A percentile compares a stretch with the other conserved stretches of the same genome.
Evolutionary conservation across 2,113 vertebrate species (phyloP).

Genomic region (Lethenteron camtschaticum): DNA sequence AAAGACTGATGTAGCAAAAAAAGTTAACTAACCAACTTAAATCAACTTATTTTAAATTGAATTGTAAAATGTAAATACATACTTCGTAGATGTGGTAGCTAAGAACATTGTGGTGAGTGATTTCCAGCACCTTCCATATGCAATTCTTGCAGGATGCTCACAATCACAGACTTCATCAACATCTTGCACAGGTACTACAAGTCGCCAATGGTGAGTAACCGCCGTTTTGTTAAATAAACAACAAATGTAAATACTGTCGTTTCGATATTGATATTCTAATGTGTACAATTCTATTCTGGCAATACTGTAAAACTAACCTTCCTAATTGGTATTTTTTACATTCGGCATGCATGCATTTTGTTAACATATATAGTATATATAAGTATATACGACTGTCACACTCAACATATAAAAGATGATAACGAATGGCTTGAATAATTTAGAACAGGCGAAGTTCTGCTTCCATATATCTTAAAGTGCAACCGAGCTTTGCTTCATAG

Average conservation of each 20-base stretch:
- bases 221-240: background rate
- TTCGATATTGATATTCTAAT: background rate
- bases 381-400: background rate
- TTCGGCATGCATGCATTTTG: background rate
- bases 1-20: too few relatives aligned
- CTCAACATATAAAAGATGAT: background rate
- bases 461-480: too few relatives aligned
- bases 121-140: background rate
- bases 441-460: too few relatives aligned
- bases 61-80: too few relatives aligned
- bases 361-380: background rate
- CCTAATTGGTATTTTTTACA: background rate
- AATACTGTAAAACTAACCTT: background rate
- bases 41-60: too few relatives aligned
- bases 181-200: slow-evolving; percentile 96
- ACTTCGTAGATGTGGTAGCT: too few relatives aligned
- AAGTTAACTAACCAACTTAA: too few relatives aligned
- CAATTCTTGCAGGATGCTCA: slow-evolving; percentile 48
- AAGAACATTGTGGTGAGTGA: too few relatives aligned
- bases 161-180: slow-evolving; percentile 96
- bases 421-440: too few relatives aligned
- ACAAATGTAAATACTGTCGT: background rate
- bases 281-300: background rate
- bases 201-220: slow-evolving; percentile 56
- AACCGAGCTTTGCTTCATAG: too few relatives aligned